Evolutionary conservation across 2,797 vertebrate species (phyloP).

Genomic region (Siniperca obscura): DNA sequence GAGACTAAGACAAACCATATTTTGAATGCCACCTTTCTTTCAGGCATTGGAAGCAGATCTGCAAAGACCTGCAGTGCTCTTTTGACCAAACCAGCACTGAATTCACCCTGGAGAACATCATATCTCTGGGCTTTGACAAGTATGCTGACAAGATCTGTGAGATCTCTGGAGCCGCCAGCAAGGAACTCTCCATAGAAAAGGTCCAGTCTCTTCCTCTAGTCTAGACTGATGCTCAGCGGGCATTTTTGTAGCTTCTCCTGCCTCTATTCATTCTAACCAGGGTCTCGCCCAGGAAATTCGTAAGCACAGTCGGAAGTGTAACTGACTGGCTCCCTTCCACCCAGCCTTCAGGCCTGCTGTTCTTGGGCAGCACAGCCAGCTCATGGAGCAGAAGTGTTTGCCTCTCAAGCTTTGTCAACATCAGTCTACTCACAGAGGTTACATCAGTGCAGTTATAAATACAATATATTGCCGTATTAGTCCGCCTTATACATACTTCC

Average conservation of each 20-base stretch:
- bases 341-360: not conserved
- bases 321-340: not conserved
- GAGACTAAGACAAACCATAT: not conserved
- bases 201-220: conserved; percentile 64
- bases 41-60: conserved; percentile 92
- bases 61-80: conserved; percentile 81
- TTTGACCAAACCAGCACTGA: conserved; percentile 86
- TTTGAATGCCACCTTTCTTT: conserved; percentile 22
- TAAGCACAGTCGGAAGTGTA: not conserved
- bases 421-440: conserved; percentile 52
- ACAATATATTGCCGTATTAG: not conserved
- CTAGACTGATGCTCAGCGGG: not conserved
- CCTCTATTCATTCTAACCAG: not conserved
- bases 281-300: not conserved
- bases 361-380: not conserved
- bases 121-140: conserved; percentile 86
- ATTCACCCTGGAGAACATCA: conserved; percentile 88
- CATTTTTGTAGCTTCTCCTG: not conserved
- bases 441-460: conserved; percentile 51
- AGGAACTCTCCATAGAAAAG: conserved; percentile 91
- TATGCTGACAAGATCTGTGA: conserved; percentile 85
- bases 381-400: conserved; percentile 26
- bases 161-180: conserved; percentile 89
- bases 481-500: not conserved
- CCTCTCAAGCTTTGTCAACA: conserved; percentile 42